Evolutionary conservation across 2,113 vertebrate species (phyloP).

Genomic region (Barnardius zonarius): DNA sequence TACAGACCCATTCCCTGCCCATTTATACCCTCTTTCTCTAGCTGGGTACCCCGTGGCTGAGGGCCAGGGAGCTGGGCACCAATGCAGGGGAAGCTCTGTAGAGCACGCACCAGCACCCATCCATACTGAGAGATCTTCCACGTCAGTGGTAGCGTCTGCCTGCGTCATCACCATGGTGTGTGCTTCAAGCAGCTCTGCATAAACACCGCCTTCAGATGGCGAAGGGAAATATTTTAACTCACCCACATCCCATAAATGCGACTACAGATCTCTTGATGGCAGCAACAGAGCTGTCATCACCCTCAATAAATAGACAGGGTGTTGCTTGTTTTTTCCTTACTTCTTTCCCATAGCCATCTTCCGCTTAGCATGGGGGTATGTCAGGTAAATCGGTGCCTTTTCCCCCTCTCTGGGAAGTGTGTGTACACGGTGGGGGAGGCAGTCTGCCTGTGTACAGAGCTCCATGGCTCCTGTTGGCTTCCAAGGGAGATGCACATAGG

Average conservation of each 20-base stretch:
- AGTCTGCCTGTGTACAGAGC: neutral
- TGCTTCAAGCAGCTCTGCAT: neutral
- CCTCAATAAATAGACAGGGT: neutral
- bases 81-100: neutral
- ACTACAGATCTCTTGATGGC: conserved; percentile 1
- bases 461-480: neutral
- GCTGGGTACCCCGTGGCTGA: fast-evolving
- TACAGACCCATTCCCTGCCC: neutral
- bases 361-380: neutral
- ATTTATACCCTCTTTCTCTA: neutral
- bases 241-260: neutral
- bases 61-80: neutral
- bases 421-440: neutral
- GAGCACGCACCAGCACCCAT: neutral
- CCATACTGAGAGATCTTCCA: neutral
- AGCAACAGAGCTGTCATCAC: conserved; percentile 18
- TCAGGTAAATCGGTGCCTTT: neutral
- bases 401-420: neutral
- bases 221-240: conserved; percentile 21
- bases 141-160: fast-evolving
- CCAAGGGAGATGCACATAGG: neutral
- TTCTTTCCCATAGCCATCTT: neutral
- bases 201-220: neutral
- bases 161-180: neutral
- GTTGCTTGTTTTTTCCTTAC: neutral